Percentiles rank a stretch among this genome's conserved stretches.
These are phyloP conservation scores for Mongoloraphidia duomilia DNA, from an alignment of 2,888 invertebrate genomes.

Conservation along the genomic window DNA sequence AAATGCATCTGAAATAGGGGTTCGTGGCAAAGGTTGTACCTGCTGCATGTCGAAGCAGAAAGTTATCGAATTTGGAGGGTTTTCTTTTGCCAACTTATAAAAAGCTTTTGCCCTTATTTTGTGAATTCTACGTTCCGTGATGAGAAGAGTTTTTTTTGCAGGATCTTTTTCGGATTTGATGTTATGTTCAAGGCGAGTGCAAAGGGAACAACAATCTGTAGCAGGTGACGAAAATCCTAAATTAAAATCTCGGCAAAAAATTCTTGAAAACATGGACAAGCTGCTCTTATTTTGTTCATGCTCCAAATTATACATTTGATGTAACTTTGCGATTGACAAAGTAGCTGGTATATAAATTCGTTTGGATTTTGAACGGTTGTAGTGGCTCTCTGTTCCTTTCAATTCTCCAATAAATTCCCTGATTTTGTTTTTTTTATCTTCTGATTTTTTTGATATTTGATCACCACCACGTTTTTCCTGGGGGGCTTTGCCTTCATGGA, in stretches of 20 bases:
- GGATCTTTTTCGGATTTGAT: conserved; percentile 14
- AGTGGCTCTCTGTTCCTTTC: not conserved
- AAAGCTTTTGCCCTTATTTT: conserved; percentile 15
- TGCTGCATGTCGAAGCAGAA: conserved; percentile 19
- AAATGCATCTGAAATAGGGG: conserved; percentile 18
- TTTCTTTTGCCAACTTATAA: conserved; percentile 12
- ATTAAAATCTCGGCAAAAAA: no score
- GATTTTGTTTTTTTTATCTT: not conserved
- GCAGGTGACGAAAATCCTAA: no score
- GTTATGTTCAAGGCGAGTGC: conserved; percentile 11
- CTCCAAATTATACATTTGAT: no score
- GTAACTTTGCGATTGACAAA: not conserved
- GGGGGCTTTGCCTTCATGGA: not conserved
- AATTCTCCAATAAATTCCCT: not conserved
- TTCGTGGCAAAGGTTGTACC: conserved; percentile 15
- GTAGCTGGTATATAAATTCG: not conserved
- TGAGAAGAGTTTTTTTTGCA: conserved; percentile 11
- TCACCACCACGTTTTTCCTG: not conserved
- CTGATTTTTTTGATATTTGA: not conserved
- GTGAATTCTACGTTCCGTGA: conserved; percentile 13
- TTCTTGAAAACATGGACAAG: not conserved
- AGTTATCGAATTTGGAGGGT: conserved; percentile 8
- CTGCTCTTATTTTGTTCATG: not conserved
- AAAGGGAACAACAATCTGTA: no score
- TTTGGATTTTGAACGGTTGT: not conserved